These are phyloP conservation scores for Grus americana DNA, from an alignment of 2,113 vertebrate genomes.

Conservation along the genomic window DNA sequence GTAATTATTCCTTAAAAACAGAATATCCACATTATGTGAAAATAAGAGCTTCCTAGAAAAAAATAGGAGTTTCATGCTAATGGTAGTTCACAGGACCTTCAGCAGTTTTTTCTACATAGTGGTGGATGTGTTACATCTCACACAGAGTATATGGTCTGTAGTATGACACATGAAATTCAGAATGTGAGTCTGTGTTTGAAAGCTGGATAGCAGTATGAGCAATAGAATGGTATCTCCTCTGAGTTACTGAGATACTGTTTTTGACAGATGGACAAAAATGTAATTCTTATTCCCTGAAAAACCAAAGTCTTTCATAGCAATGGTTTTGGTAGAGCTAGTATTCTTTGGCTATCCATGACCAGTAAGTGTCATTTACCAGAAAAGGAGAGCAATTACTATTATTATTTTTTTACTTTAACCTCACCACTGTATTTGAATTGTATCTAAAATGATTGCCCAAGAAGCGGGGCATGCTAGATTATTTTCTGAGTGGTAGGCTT, in stretches of 20 bases:
- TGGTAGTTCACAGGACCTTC: neutral
- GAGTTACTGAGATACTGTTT: neutral
- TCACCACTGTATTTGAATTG: neutral
- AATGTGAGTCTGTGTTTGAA: neutral
- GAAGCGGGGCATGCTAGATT: neutral
- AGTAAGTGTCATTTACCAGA: neutral
- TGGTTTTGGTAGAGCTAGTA: neutral
- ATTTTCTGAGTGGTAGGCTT: neutral
- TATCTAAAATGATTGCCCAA: neutral
- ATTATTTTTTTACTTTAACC: neutral
- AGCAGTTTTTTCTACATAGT: fast-evolving
- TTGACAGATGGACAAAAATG: neutral
- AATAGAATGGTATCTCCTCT: neutral
- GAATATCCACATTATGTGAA: fast-evolving
- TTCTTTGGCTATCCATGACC: neutral
- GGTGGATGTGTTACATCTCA: neutral
- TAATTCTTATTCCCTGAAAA: neutral
- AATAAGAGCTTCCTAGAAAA: neutral
- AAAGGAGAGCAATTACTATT: neutral
- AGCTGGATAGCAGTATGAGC: neutral
- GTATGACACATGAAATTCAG: neutral
- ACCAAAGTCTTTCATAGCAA: neutral
- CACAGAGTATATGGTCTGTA: neutral
- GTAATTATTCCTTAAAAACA: neutral
- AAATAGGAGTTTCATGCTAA: neutral